Percentiles rank a stretch among this genome's conserved stretches.
phyloP scores from a whole-genome alignment of 2,888 invertebrate species.

The Masnerella sp. region DNA sequence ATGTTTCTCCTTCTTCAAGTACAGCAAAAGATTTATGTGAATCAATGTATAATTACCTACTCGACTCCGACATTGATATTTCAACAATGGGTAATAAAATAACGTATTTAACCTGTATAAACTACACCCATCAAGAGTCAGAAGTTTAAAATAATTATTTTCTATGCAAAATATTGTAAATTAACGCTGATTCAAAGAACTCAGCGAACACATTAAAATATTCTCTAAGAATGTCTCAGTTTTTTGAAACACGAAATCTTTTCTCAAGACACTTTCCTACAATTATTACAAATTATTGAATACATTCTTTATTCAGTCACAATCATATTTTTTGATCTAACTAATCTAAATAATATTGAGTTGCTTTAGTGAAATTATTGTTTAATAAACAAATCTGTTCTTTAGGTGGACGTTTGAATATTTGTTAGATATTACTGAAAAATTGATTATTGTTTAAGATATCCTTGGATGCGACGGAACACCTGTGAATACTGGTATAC shows the following conservation, averaged over 20 bases:
- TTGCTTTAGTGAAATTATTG: too few species aligned
- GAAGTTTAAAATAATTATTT: background rate
- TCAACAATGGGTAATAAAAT: constrained; percentile 2
- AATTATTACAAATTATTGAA: background rate
- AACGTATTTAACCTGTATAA: background rate
- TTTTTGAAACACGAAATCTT: too few species aligned
- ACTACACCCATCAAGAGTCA: too few species aligned
- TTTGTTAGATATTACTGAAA: background rate
- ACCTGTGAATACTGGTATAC: constrained; percentile 14
- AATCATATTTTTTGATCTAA: background rate
- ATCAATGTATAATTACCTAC: constrained; percentile 9
- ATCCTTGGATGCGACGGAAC: constrained; percentile 29
- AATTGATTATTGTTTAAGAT: constrained; percentile 6
- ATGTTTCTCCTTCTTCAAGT: constrained; percentile 7
- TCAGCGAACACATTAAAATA: too few species aligned
- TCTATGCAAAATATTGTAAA: background rate
- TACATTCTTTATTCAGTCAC: background rate
- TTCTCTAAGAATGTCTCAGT: too few species aligned
- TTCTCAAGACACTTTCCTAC: too few species aligned
- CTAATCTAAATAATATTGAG: too few species aligned
- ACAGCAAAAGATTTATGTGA: background rate
- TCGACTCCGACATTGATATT: background rate
- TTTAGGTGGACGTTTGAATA: background rate
- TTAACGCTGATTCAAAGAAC: too few species aligned
- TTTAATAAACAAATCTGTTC: too few species aligned